phyloP scores from a whole-genome alignment of 2,888 invertebrate species.

The Drosophila emarginata region DNA sequence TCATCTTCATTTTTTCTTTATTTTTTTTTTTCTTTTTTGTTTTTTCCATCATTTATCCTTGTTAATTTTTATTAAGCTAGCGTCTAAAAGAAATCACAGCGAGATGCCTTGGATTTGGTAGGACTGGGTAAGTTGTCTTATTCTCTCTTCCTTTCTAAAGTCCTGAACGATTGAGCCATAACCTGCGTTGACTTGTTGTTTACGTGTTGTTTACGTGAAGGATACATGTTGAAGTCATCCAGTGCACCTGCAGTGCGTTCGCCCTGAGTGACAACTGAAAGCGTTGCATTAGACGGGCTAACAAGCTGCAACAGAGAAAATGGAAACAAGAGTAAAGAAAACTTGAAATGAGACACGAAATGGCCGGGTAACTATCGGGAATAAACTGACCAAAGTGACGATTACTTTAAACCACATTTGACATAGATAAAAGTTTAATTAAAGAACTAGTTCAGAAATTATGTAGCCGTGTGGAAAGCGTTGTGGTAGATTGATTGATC shows the following conservation, averaged over 20 bases:
- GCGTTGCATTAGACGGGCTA: constrained; percentile 22
- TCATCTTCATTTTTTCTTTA: neutral
- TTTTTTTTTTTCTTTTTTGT: constrained; percentile 43
- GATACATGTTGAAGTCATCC: constrained; percentile 42
- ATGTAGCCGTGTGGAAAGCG: too few species aligned
- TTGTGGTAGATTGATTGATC: too few species aligned
- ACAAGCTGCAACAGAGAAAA: constrained; percentile 3
- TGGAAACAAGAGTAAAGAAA: neutral
- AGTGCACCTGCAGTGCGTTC: constrained; percentile 6
- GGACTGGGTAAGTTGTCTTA: neutral
- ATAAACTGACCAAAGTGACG: neutral
- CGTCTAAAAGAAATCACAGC: constrained; percentile 47
- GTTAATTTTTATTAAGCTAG: constrained; percentile 74
- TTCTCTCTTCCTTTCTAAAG: neutral
- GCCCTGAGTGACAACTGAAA: constrained; percentile 24
- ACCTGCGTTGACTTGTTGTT: constrained; percentile 72
- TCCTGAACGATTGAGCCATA: constrained; percentile 69
- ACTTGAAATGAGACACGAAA: constrained; percentile 17
- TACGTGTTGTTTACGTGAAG: constrained; percentile 53
- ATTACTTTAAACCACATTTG: neutral
- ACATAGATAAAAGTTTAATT: neutral
- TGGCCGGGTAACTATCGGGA: neutral
- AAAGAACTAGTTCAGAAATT: neutral
- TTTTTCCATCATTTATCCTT: constrained; percentile 78
- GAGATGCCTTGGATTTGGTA: constrained; percentile 15